Conservation (phyloP, 2,113 vertebrate genomes). For the Anseranas semipalmata region DNA sequence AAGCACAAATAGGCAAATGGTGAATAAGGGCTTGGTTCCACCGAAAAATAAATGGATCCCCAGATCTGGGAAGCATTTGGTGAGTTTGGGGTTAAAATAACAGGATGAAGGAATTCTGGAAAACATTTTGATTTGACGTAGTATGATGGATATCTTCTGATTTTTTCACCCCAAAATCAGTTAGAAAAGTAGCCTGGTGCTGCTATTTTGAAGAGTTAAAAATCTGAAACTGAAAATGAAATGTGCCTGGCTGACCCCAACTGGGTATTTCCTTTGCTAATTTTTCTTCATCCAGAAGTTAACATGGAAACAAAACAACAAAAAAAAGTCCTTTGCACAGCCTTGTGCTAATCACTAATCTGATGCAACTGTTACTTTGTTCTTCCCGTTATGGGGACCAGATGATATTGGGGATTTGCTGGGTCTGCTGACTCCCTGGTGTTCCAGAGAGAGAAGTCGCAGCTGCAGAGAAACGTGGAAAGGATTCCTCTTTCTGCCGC, state of each 20-base stretch:
- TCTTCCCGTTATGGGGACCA: background rate
- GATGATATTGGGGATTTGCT: background rate
- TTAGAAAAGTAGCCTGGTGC: background rate
- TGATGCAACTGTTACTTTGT: background rate
- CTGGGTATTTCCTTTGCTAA: background rate
- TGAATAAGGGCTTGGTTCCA: background rate
- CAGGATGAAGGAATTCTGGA: background rate
- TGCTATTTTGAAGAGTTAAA: background rate
- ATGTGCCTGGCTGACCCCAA: background rate
- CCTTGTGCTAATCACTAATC: background rate
- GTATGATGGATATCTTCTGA: background rate
- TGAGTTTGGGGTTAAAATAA: background rate
- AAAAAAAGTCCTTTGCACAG: background rate
- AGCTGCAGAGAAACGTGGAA: background rate
- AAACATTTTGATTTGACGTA: background rate
- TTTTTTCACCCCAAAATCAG: background rate
- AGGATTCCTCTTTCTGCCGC: background rate
- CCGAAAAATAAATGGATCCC: background rate
- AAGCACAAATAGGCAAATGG: background rate
- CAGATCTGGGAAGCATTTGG: background rate
- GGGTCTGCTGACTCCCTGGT: background rate
- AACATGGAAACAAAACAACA: background rate
- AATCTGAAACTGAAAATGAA: background rate
- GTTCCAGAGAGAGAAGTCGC: background rate
- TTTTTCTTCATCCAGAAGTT: conserved; percentile 2